phyloP scores from a whole-genome alignment of 2,888 invertebrate species.

The Eutolmus rufibarbis region DNA sequence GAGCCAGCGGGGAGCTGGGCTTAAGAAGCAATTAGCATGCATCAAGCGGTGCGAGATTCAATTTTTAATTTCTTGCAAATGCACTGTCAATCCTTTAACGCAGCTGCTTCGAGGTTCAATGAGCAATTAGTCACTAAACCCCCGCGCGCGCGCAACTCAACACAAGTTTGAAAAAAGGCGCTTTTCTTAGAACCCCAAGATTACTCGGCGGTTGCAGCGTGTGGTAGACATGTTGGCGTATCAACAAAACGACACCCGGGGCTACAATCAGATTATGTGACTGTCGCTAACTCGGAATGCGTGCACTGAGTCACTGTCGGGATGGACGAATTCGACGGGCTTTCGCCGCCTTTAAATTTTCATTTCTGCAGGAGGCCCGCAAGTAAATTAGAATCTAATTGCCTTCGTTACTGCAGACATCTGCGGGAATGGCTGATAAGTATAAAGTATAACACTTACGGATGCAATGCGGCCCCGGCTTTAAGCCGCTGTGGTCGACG shows the following conservation, averaged over 20 bases:
- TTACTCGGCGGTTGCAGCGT: neutral
- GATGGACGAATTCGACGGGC: neutral
- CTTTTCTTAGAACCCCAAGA: neutral
- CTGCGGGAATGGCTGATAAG: neutral
- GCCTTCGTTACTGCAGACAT: neutral
- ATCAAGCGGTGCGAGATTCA: neutral
- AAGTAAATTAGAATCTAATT: neutral
- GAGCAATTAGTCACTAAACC: neutral
- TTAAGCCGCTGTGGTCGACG: neutral
- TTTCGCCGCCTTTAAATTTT: neutral
- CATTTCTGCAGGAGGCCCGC: neutral
- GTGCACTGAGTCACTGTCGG: neutral
- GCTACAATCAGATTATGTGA: neutral
- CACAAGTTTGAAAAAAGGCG: neutral
- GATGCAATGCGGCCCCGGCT: neutral
- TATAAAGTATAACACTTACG: neutral
- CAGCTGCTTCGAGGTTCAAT: neutral
- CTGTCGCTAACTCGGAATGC: neutral
- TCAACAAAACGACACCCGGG: neutral
- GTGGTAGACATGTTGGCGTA: slow-evolving; percentile 20
- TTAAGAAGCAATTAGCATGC: neutral
- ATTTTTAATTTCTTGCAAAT: neutral
- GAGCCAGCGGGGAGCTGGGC: neutral
- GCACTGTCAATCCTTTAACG: neutral
- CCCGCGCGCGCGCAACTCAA: neutral